phyloP scores from a whole-genome alignment of 2,888 invertebrate genomes.

The Brachylomia viminalis region DNA sequence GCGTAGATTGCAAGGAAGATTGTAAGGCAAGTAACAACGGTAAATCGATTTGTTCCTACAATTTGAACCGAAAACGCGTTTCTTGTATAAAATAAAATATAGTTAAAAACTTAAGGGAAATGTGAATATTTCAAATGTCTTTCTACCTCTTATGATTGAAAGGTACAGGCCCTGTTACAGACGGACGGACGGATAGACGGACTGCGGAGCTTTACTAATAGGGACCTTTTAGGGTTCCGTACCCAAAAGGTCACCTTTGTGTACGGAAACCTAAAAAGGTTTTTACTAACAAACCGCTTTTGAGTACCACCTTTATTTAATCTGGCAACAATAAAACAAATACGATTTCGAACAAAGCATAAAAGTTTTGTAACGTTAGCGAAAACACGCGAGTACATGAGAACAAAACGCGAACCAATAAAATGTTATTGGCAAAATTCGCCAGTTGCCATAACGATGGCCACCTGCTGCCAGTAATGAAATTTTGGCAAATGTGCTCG shows the following conservation, averaged over 20 bases:
- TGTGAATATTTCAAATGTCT: too few relatives aligned
- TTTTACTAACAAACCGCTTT: neutral
- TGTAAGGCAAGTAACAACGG: too few relatives aligned
- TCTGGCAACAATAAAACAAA: conserved; percentile 45
- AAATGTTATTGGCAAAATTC: conserved; percentile 60
- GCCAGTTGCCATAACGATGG: conserved; percentile 34
- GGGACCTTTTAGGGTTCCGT: too few relatives aligned
- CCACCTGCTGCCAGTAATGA: conserved; percentile 54
- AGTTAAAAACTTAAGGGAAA: too few relatives aligned
- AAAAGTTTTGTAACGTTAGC: conserved; percentile 34
- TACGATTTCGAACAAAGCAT: conserved; percentile 19
- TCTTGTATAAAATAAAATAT: too few relatives aligned
- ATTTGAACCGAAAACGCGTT: neutral
- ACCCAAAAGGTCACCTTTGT: too few relatives aligned
- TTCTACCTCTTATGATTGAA: neutral
- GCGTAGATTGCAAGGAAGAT: neutral
- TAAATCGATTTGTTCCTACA: neutral
- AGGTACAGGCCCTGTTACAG: neutral
- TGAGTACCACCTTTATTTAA: conserved; percentile 18
- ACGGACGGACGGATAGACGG: too few relatives aligned
- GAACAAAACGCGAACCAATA: conserved; percentile 42
- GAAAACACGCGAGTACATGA: conserved; percentile 33
- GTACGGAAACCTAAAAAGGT: neutral
- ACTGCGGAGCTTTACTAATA: too few relatives aligned
- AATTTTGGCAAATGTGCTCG: conserved; percentile 25